A percentile compares a stretch with the other conserved stretches of the same genome.
These are phyloP conservation scores for Bursaphelenchus mucronatus DNA, from an alignment of 1,140 invertebrate genomes.

Conservation along the genomic window DNA sequence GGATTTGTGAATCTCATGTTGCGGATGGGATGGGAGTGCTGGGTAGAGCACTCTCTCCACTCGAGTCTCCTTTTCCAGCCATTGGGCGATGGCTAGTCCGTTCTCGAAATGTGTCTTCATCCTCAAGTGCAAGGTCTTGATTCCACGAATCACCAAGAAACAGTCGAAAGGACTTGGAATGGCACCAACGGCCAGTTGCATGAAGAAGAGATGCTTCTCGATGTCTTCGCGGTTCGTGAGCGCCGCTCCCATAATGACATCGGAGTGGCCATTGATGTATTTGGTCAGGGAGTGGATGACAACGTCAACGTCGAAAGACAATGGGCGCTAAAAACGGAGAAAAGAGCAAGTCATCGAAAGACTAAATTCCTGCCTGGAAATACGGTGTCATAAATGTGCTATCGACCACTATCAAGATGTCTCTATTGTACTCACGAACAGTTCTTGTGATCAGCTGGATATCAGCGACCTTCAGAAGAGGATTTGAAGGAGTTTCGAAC, in stretches of 20 bases:
- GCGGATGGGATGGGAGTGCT: conserved; percentile 79
- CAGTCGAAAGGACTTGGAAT: conserved; percentile 93
- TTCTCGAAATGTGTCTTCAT: conserved; percentile 83
- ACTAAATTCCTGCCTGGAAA: conserved; percentile 68
- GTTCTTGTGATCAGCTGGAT: conserved; percentile 73
- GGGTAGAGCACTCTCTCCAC: conserved; percentile 80
- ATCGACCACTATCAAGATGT: conserved; percentile 83
- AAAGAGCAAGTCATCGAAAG: neutral
- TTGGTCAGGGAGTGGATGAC: conserved; percentile 88
- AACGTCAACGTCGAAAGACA: conserved; percentile 84
- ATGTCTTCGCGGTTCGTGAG: conserved; percentile 23
- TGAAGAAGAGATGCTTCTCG: conserved; percentile 19
- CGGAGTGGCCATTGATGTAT: conserved; percentile 96
- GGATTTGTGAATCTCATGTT: conserved; percentile 74
- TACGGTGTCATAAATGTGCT: conserved; percentile 96
- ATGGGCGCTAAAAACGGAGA: conserved; percentile 66
- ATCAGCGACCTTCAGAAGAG: conserved; percentile 82
- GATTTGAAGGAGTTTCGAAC: conserved; percentile 98
- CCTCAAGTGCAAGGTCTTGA: conserved; percentile 85
- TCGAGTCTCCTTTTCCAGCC: conserved; percentile 71
- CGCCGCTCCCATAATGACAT: conserved; percentile 84
- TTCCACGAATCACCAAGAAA: conserved; percentile 81
- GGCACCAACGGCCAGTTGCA: conserved; percentile 68
- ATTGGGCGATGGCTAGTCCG: conserved; percentile 70
- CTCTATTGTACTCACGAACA: conserved; percentile 63